Evolutionary conservation across 2,113 vertebrate genomes (phyloP), one percentile per base, ranked within the genome.

Genomic region (Reinhardtius hippoglossoides): DNA sequence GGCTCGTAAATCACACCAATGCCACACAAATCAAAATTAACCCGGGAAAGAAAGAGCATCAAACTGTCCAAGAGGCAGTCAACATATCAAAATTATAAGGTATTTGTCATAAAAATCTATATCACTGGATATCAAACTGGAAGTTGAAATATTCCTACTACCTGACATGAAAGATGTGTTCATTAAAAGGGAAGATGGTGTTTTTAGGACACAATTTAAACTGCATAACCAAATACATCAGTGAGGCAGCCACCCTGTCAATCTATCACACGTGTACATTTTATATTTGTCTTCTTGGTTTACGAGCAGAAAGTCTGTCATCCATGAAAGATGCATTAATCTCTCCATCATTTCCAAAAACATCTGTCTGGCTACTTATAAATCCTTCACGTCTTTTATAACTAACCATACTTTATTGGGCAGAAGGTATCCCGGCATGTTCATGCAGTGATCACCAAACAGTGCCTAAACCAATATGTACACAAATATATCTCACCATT

Each of bases 391-490:
- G 35, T 31, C 31, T 31, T 31, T 24, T 76, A 31, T 20, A 37
- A 9, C 24, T 42, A 57, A 56, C 57, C 71, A 31, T 76, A 21
- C 18, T 16, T 68, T 21, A 77, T 50, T 54, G 58, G 55, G 18
- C 68, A 13, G 40, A 12, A 42, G 40, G 40, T 42, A 31, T 31
- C 31, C 31, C 31, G 31, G 31, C 31, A 31, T 31, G 31, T 31
- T 31, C 31, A 31, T 31, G 31, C 6, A 31, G 31, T 31, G 31
- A 8, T 31, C 61, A 71, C 67, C 46, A 71, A 46, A 62, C 3
- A 48, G 44, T 6, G 44, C 44, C 44, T 48, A 15, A 46, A 50
- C 18, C 48, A 66, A 61, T 57, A 48, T 62, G 59, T 61, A 59
- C 27, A 40, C 48, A 40, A 62, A 23, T 55, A 24, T 64, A 65